Conservation (phyloP, 2,113 vertebrate genomes). For the Morone saxatilis region DNA sequence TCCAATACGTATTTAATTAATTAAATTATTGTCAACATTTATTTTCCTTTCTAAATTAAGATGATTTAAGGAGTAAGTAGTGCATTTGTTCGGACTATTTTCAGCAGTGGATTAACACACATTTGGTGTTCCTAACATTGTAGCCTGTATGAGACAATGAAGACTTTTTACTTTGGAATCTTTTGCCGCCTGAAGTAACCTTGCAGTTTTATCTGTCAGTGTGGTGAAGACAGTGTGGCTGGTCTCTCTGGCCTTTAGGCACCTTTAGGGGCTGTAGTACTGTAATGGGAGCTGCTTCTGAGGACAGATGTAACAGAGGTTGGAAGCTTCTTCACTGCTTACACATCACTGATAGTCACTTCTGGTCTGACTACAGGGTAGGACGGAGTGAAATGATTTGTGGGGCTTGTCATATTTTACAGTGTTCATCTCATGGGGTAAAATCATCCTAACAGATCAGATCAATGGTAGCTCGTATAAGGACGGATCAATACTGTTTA, state of each 20-base stretch:
- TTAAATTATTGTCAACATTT: too few relatives aligned
- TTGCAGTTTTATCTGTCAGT: background rate
- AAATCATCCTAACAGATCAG: slow-evolving; percentile 63
- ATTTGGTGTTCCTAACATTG: background rate
- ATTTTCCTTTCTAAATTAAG: too few relatives aligned
- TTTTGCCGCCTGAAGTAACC: background rate
- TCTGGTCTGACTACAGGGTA: slow-evolving; percentile 12
- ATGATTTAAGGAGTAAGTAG: too few relatives aligned
- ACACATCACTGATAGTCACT: slow-evolving; percentile 4
- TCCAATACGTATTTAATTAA: too few relatives aligned
- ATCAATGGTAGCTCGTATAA: slow-evolving; percentile 64
- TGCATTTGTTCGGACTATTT: background rate
- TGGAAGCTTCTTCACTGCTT: background rate
- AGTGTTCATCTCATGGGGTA: slow-evolving; percentile 55
- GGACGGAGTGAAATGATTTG: slow-evolving; percentile 32
- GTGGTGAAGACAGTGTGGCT: background rate
- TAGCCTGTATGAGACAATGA: background rate
- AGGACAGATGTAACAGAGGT: slow-evolving; percentile 1
- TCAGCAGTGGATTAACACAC: background rate
- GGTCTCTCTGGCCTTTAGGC: background rate
- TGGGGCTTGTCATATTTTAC: slow-evolving; percentile 61
- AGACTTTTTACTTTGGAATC: background rate
- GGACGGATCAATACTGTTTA: slow-evolving; percentile 68
- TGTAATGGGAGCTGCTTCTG: background rate
- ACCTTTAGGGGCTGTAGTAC: background rate